phyloP scores from a whole-genome alignment of 2,888 invertebrate species.

The Orchesellides sinensis region DNA sequence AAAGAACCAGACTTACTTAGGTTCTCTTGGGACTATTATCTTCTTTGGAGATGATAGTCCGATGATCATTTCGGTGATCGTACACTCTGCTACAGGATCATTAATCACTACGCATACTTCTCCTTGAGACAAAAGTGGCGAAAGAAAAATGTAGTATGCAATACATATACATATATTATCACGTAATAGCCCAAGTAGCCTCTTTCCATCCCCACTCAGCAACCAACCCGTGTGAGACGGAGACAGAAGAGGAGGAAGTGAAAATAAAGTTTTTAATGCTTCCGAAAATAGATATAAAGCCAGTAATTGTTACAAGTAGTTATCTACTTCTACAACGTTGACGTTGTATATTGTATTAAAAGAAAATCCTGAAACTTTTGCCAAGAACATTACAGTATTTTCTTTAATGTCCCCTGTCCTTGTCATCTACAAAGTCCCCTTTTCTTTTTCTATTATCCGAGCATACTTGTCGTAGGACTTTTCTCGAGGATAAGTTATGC shows the following conservation, averaged over 20 bases:
- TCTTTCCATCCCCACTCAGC: no score
- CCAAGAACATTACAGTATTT: constrained; percentile 41
- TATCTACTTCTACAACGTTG: constrained; percentile 3
- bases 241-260: constrained; percentile 33
- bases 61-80: constrained; percentile 46
- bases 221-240: neutral
- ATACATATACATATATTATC: neutral
- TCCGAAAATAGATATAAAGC: constrained; percentile 33
- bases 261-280: constrained; percentile 58
- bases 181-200: neutral
- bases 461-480: neutral
- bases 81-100: constrained; percentile 6
- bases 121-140: constrained; percentile 7
- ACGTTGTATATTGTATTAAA: constrained; percentile 8
- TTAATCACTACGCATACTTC: constrained; percentile 18
- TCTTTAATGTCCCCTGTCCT: neutral
- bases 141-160: constrained; percentile 9
- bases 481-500: constrained; percentile 40
- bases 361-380: constrained; percentile 32
- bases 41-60: constrained; percentile 2
- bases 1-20: neutral
- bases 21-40: constrained; percentile 28
- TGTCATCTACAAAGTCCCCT: neutral
- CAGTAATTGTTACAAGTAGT: constrained; percentile 26
- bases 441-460: constrained; percentile 4